These are phyloP conservation scores for Callorhinus ursinus DNA, from an alignment of 2,113 vertebrate genomes.

Conservation along the genomic window DNA sequence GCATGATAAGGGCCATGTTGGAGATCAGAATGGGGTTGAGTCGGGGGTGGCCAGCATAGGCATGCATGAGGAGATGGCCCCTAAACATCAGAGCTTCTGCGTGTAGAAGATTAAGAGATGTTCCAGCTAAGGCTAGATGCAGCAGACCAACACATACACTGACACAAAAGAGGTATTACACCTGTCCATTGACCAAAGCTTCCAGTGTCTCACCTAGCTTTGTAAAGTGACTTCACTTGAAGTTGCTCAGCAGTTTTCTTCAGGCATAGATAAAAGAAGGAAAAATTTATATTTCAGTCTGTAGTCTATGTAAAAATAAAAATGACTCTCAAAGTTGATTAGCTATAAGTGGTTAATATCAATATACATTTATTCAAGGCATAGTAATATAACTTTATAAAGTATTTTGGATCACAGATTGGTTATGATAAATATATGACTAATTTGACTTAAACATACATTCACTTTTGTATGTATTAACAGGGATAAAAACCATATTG, in stretches of 20 bases:
- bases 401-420: background rate
- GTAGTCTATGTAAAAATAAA: conserved; percentile 26
- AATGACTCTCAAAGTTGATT: conserved; percentile 36
- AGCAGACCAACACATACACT: background rate
- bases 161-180: background rate
- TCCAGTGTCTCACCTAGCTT: background rate
- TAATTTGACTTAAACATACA: conserved; percentile 38
- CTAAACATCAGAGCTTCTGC: background rate
- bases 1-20: background rate
- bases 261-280: background rate
- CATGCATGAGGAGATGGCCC: background rate
- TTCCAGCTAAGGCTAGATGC: background rate
- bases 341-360: conserved; percentile 4
- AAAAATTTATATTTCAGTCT: background rate
- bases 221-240: background rate
- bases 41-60: background rate
- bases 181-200: background rate
- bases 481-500: background rate
- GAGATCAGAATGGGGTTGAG: background rate
- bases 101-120: background rate
- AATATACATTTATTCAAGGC: background rate
- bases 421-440: conserved; percentile 17
- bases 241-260: background rate
- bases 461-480: background rate
- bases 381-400: conserved; percentile 15